Evolutionary conservation across 2,888 invertebrate species (phyloP), one percentile per base, ranked within the genome.

Genomic region (Aromia moschata): DNA sequence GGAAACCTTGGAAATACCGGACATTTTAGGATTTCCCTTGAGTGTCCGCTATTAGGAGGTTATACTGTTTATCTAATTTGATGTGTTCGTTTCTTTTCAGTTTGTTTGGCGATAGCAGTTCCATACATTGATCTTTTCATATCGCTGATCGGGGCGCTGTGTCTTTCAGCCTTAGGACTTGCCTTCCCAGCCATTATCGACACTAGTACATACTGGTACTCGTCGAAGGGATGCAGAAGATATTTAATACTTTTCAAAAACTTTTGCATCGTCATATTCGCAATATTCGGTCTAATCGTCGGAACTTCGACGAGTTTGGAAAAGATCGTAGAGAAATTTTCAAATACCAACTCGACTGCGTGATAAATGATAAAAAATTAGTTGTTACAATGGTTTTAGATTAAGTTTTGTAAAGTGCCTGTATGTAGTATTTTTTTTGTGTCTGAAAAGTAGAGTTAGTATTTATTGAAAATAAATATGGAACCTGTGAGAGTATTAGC

Each of bases 141-240:
- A 64, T 91, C 92, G 0, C 82, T 92, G 38, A 89, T 92, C 73
- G 96, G 96, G n/a, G 95, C 96, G 0, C 84, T 96, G 1, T 94
- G 94, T 65, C 83, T 95, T 41, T 94, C 96, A 0, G 92, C 92
- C 0, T 84, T 96, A 56, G 96, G 96, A 0, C 84, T 97, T 43
- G 92, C 94, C 1, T 92, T 96, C 78, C 96, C 96, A 7, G 94
- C 96, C 0, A 82, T 94, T 62, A 92, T 97, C 68, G 92, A 96
- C 75, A 86, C 90, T 66, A 89, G 91, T 77, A 90, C 92, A 0
- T 90, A 89, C 77, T 95, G 93, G 92, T 86, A 89, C 71, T 83
- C 85, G 54, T 38, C 60, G 15, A 62, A 58, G 30, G 84, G 83
- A 3, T 75, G 82, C 0, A 83, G 84, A 56, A 77, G 74, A 60